phyloP scores from a whole-genome alignment of 2,888 invertebrate genomes.

The Lymantria dispar region DNA sequence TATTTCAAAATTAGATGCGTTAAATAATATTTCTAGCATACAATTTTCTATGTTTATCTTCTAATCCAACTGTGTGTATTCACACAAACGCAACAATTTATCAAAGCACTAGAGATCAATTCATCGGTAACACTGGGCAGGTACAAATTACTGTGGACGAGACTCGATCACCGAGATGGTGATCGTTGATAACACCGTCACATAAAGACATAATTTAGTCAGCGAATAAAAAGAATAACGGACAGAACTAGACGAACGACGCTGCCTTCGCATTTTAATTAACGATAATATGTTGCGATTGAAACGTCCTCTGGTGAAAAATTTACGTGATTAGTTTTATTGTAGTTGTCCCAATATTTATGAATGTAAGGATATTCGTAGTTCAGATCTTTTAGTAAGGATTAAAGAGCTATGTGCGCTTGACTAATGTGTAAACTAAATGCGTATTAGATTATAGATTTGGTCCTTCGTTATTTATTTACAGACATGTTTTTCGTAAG shows the following conservation, averaged over 20 bases:
- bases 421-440: neutral
- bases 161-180: slow-evolving; percentile 72
- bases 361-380: slow-evolving; percentile 4
- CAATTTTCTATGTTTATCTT: neutral
- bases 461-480: neutral
- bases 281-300: slow-evolving; percentile 61
- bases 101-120: slow-evolving; percentile 46
- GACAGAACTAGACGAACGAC: slow-evolving; percentile 73
- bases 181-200: slow-evolving; percentile 69
- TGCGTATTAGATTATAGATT: neutral
- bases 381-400: neutral
- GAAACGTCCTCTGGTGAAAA: slow-evolving; percentile 60
- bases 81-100: slow-evolving; percentile 19
- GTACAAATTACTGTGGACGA: slow-evolving; percentile 73
- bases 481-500: neutral
- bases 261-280: slow-evolving; percentile 70
- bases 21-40: neutral
- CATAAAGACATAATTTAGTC: slow-evolving; percentile 81
- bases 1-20: too few relatives aligned
- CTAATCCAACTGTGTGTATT: slow-evolving; percentile 15
- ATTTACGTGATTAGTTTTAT: slow-evolving; percentile 44
- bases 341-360: slow-evolving; percentile 18
- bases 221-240: slow-evolving; percentile 62
- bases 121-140: slow-evolving; percentile 62
- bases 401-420: neutral